Evolutionary conservation across 35 echinoderm and acorn worm species (phyloP), one percentile per base, ranked within the genome.

Genomic region (Patiria miniata): DNA sequence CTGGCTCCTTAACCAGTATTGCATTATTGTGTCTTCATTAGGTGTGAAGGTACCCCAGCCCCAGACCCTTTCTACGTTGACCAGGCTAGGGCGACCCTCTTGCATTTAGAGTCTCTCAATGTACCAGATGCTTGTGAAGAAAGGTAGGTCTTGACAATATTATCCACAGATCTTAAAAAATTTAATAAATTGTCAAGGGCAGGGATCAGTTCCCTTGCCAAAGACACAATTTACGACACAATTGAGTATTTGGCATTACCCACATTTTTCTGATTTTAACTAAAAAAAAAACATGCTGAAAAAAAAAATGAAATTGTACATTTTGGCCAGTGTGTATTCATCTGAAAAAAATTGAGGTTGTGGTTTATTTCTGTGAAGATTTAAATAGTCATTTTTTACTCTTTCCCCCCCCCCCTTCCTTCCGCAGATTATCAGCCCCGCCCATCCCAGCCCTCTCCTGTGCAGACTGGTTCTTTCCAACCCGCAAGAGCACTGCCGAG

Each of bases 51-150:
- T 36, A 84, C 37, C 15, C 82, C 82, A 51, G 39, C 84, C 68
- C 95, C 95, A 38, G 95, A 98, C 61, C 92, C 93, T 19, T 98
- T 98, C 89, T 98, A 98, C 73, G 89, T 98, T 40, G 95, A 98
- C 61, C 95, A 98, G 89, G 61, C 85, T 19, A 90, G 91, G 42
- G 95, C 95, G 42, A 98, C 95, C 39, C 77, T 98, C 58, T 86
- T 89, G 22, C 95, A 98, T 82, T 85, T 98, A 61, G 95, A 98
- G 58, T 83, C 95, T 8, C 40, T 98, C 29, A 73, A 91, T 52
- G 88, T 98, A 14, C 89, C 89, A 78, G 60, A 40, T 39, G 88
- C 91, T 16, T 98, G 95, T 94, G 92, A 98, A 86, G 86, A 98
- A 52, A 98, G 95, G 95, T 98, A 56, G 88, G 85, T 58, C 21